phyloP scores from a whole-genome alignment of 92 coral and sea anemone species.

The Umimayanthus kanabou region DNA sequence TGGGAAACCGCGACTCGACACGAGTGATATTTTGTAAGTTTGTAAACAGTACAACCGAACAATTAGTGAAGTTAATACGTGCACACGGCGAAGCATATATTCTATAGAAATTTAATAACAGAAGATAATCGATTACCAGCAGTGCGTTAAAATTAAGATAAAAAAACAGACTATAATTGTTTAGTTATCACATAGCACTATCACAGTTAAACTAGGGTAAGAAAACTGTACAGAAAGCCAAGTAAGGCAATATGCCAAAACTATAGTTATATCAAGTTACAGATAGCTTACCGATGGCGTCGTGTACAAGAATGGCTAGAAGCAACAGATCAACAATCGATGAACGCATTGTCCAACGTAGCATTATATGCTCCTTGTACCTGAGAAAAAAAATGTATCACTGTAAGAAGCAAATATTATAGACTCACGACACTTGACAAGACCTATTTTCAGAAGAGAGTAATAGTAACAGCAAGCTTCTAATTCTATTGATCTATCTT shows the following conservation, averaged over 20 bases:
- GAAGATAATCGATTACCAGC: not conserved
- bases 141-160: not conserved
- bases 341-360: not conserved
- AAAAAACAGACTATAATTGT: not conserved
- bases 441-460: not conserved
- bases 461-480: not conserved
- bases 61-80: too few species aligned
- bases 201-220: not conserved
- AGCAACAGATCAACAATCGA: constrained; percentile 3
- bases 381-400: constrained; percentile 3
- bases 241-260: not conserved
- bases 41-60: too few species aligned
- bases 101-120: too few species aligned
- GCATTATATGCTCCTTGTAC: not conserved
- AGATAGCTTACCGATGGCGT: constrained; percentile 37
- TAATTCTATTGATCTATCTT: not conserved
- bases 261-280: not conserved
- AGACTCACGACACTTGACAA: not conserved
- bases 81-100: too few species aligned
- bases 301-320: constrained; percentile 9
- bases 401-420: not conserved
- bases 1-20: too few species aligned
- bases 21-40: too few species aligned
- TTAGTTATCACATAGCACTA: too few species aligned
- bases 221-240: not conserved